These are phyloP conservation scores for Boloria selene DNA, from an alignment of 2,888 invertebrate genomes.

Conservation along the genomic window DNA sequence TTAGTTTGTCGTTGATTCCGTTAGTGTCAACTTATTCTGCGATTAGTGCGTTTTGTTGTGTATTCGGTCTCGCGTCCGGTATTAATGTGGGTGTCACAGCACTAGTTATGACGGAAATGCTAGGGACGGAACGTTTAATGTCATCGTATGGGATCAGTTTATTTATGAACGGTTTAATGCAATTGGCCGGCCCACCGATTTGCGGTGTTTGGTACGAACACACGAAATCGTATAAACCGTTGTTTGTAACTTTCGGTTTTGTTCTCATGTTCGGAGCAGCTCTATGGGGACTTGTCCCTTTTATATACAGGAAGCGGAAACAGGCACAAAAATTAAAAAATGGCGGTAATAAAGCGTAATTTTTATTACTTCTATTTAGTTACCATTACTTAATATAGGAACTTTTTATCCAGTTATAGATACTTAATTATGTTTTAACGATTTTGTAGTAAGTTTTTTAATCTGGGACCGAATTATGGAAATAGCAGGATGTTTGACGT, in stretches of 20 bases:
- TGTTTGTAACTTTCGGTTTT: conserved; percentile 88
- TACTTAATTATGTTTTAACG: conserved; percentile 9
- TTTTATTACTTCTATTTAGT: background rate
- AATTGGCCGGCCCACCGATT: conserved; percentile 91
- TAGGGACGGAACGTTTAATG: conserved; percentile 91
- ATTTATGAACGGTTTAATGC: conserved; percentile 91
- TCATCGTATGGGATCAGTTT: conserved; percentile 93
- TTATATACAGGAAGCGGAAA: conserved; percentile 79
- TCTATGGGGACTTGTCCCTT: conserved; percentile 89
- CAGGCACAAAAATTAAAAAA: conserved; percentile 44
- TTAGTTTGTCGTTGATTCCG: conserved; percentile 88
- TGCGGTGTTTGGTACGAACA: conserved; percentile 88
- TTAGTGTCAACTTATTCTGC: conserved; percentile 84
- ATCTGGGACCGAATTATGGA: conserved; percentile 15
- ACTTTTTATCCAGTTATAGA: conserved; percentile 2
- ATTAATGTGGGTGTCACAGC: conserved; percentile 93
- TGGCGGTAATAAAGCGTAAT: conserved; percentile 33
- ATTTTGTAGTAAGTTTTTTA: conserved; percentile 9
- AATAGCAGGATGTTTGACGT: conserved; percentile 7
- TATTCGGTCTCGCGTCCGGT: conserved; percentile 92
- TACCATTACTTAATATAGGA: background rate
- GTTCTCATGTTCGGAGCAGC: conserved; percentile 87
- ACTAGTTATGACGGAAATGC: conserved; percentile 93
- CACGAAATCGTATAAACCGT: conserved; percentile 85
- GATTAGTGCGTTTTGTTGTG: conserved; percentile 86